Base-by-base conservation (phyloP, 2,888 invertebrate species). In the Ametastegia equiseti region DNA sequence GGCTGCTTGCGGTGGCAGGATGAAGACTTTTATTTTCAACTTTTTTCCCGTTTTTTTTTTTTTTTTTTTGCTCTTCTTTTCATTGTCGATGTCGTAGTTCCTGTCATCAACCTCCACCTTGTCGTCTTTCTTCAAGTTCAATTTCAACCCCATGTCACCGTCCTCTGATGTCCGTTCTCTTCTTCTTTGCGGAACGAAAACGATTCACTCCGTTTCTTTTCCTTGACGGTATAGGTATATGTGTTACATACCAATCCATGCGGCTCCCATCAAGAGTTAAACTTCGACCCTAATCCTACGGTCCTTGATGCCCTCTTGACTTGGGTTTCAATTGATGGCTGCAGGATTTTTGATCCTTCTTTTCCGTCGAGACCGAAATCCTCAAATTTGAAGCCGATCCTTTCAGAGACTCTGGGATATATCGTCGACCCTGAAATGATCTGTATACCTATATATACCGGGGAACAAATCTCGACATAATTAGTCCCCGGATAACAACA, bases 241-340 rank as follows among this genome's bases (percentile, higher is more conserved):
- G n/a, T n/a, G n/a, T n/a, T n/a, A n/a, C n/a, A 42, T 23, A 60
- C 7, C 45, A 42, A 42, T 60, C 11, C 23, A n/a, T 45, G n/a
- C 19, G 30, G 60, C 42, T n/a, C 57, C 15, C 39, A 23, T 78
- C 45, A 6, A 39, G 78, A 27, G 60, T 42, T 63, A 30, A 78
- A 60, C 78, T 78, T 63, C 63, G 45, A 60, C 78, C 39, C 30
- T 78, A 78, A 78, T 78, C 78, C 45, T 30, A 15, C 13, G 63
- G 30, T 78, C 27, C 60, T 36, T 30, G 54, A 75, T 50, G 33
- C 75, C 23, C 45, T 54, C n/a, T 54, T 19, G 54, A 75, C 54
- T 33, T 54, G 54, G 75, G 75, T 23, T 75, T 75, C 75, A 75
- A 54, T 75, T 36, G 75, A 75, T 75, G 30, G n/a, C n/a, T n/a